A percentile compares a stretch with the other conserved stretches of the same genome.
phyloP scores from a whole-genome alignment of 1,140 invertebrate species.

The Tribolium madens region DNA sequence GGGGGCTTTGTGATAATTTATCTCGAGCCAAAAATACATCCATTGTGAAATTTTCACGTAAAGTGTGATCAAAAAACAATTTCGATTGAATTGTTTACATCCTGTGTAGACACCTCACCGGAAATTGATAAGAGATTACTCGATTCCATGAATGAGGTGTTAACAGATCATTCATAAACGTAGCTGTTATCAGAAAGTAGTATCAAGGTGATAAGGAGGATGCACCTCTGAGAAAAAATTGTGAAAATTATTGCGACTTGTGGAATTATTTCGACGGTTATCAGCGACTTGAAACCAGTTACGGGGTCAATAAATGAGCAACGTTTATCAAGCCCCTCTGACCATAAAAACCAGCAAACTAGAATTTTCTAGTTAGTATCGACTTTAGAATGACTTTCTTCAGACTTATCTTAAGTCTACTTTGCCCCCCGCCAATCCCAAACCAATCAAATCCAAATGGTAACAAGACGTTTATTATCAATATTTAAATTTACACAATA shows the following conservation, averaged over 20 bases:
- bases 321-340: slow-evolving; percentile 59
- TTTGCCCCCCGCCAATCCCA: slow-evolving; percentile 52
- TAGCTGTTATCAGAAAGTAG: background rate
- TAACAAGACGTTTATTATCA: background rate
- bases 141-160: slow-evolving; percentile 3
- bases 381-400: slow-evolving; percentile 55
- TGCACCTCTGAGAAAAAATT: background rate
- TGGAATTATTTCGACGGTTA: slow-evolving; percentile 5
- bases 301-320: slow-evolving; percentile 54
- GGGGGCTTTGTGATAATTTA: background rate
- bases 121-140: slow-evolving; percentile 7
- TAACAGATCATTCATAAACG: background rate
- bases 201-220: background rate
- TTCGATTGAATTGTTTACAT: slow-evolving; percentile 3
- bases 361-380: slow-evolving; percentile 56
- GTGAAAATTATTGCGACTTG: background rate
- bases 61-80: slow-evolving; percentile 1
- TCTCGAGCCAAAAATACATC: background rate
- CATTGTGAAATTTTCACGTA: background rate
- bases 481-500: slow-evolving; percentile 37
- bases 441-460: slow-evolving; percentile 14
- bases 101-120: slow-evolving; percentile 8
- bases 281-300: slow-evolving; percentile 53
- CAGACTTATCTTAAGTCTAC: slow-evolving; percentile 46
- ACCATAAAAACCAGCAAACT: slow-evolving; percentile 56